Percentiles rank a stretch among this genome's conserved stretches.
These are phyloP conservation scores for Drosophila pegasa DNA, from an alignment of 2,888 invertebrate species.

Conservation along the genomic window DNA sequence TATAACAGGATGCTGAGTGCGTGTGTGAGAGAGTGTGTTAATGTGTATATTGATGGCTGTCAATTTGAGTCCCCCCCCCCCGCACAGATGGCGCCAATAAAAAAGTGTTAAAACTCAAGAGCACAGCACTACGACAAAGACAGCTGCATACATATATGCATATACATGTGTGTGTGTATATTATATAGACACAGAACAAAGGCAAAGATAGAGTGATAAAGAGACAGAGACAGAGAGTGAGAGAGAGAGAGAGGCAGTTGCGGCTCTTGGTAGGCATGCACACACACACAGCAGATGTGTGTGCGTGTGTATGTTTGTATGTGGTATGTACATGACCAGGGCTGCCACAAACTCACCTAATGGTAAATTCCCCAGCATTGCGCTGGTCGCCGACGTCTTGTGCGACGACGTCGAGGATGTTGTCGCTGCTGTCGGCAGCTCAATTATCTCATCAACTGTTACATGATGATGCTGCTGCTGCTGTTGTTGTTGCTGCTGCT, in stretches of 20 bases:
- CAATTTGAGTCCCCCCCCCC: conserved; percentile 4
- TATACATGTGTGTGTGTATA: not conserved
- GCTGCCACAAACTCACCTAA: conserved; percentile 82
- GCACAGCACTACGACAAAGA: conserved; percentile 50
- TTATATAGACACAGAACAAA: conserved; percentile 19
- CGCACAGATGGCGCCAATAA: conserved; percentile 27
- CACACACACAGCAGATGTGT: conserved; percentile 2
- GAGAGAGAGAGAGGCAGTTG: conserved; percentile 27
- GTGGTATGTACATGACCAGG: conserved; percentile 3
- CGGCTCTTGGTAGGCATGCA: conserved; percentile 33
- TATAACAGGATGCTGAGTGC: conserved; percentile 15
- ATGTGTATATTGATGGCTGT: conserved; percentile 20
- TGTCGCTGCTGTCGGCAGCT: conserved; percentile 78
- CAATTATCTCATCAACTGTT: conserved; percentile 83
- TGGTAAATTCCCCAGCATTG: conserved; percentile 84
- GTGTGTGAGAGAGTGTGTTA: conserved; percentile 9
- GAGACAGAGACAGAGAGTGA: conserved; percentile 18
- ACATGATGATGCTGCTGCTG: conserved; percentile 82
- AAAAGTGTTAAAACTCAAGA: conserved; percentile 52
- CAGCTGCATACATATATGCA: conserved; percentile 13
- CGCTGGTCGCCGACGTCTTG: conserved; percentile 71
- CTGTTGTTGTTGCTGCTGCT: conserved; percentile 43
- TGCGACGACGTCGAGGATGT: conserved; percentile 40
- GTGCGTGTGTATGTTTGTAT: conserved; percentile 9
- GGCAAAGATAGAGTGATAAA: conserved; percentile 23